Percentiles rank a stretch among this genome's conserved stretches.
Evolutionary conservation across 2,888 invertebrate species (phyloP).

Genomic region (Pemphredon lugubris): DNA sequence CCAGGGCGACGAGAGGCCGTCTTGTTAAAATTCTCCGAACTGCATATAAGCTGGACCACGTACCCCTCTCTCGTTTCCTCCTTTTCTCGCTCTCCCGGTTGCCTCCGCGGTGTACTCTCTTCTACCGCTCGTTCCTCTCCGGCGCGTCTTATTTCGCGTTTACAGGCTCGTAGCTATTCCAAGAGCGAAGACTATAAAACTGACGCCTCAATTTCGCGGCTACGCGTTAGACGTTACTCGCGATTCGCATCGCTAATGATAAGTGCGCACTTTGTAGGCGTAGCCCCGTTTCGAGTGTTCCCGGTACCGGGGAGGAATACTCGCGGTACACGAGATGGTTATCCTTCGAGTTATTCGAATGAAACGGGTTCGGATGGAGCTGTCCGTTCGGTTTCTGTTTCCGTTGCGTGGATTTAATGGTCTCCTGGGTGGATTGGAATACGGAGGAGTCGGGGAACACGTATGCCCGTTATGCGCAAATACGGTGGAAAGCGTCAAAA

Average conservation of each 20-base stretch:
- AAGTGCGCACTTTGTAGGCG: neutral
- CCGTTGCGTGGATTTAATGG: too few species aligned
- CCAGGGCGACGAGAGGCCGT: constrained; percentile 67
- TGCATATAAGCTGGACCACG: constrained; percentile 59
- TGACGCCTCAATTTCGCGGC: constrained; percentile 64
- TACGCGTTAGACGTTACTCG: constrained; percentile 5
- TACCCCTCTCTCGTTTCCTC: constrained; percentile 2
- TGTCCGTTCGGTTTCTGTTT: too few species aligned
- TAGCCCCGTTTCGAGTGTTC: neutral
- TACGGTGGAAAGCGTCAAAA: too few species aligned
- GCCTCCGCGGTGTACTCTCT: neutral
- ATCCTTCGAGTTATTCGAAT: too few species aligned
- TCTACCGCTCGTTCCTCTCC: neutral
- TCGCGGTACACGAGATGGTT: too few species aligned
- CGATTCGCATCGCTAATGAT: constrained; percentile 3
- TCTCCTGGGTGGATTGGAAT: too few species aligned
- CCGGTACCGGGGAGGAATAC: neutral
- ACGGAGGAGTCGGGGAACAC: too few species aligned
- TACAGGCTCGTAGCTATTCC: constrained; percentile 15
- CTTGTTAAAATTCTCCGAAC: constrained; percentile 77
- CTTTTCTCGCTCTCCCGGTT: constrained; percentile 29
- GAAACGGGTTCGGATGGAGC: too few species aligned
- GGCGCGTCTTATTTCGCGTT: constrained; percentile 13
- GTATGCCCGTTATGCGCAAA: too few species aligned
- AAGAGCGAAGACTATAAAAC: constrained; percentile 51